A percentile compares a stretch with the other conserved stretches of the same genome.
These are phyloP conservation scores for Bombylius discolor DNA, from an alignment of 2,888 invertebrate species.

Conservation along the genomic window DNA sequence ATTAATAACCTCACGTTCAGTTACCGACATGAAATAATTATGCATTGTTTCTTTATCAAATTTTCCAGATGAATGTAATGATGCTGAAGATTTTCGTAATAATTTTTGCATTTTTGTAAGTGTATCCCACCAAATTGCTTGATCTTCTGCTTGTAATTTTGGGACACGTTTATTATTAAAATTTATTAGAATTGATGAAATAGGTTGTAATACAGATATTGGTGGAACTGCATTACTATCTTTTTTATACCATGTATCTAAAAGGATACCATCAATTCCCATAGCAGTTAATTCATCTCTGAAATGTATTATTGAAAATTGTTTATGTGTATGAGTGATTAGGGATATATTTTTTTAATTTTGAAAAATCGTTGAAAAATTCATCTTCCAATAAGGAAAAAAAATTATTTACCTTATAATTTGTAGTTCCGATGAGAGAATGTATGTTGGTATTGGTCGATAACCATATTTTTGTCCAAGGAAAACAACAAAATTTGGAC, in stretches of 20 bases:
- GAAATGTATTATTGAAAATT: background rate
- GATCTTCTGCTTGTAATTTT: slow-evolving; percentile 90
- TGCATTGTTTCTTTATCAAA: slow-evolving; percentile 89
- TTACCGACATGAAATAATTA: slow-evolving; percentile 98
- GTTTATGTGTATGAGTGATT: background rate
- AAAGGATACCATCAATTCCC: slow-evolving; percentile 64
- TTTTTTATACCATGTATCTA: slow-evolving; percentile 92
- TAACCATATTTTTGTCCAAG: slow-evolving; percentile 97
- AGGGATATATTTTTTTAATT: background rate
- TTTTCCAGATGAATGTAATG: slow-evolving; percentile 69
- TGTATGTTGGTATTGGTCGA: slow-evolving; percentile 91
- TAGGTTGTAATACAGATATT: slow-evolving; percentile 88
- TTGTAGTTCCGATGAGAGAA: slow-evolving; percentile 80
- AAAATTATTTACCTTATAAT: slow-evolving; percentile 42
- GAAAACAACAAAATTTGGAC: slow-evolving; percentile 96
- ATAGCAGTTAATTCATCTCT: slow-evolving; percentile 72
- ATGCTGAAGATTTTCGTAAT: slow-evolving; percentile 78
- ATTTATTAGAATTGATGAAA: slow-evolving; percentile 91
- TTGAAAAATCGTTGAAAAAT: no score
- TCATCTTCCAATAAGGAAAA: no score
- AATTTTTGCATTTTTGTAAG: slow-evolving; percentile 90
- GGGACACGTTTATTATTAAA: slow-evolving; percentile 82
- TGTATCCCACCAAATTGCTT: slow-evolving; percentile 96
- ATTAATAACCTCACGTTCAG: slow-evolving; percentile 94
- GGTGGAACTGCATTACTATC: slow-evolving; percentile 94